Evolutionary conservation across 2,113 vertebrate genomes (phyloP).

Genomic region (Eolophus roseicapilla): DNA sequence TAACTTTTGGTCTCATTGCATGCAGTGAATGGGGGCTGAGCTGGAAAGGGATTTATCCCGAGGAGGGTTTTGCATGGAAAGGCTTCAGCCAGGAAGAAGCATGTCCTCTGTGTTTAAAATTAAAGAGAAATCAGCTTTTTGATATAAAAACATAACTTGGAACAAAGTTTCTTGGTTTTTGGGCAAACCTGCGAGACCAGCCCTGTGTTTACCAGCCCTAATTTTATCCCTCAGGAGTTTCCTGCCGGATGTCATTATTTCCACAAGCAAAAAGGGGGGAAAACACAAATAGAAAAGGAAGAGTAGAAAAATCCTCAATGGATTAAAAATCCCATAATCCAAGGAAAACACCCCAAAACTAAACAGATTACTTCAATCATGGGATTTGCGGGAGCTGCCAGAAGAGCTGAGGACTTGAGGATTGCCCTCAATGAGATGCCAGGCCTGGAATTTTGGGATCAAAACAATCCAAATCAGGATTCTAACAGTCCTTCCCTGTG

Average conservation of each 20-base stretch:
- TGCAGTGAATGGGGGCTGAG: neutral
- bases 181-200: neutral
- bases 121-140: neutral
- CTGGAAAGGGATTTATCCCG: neutral
- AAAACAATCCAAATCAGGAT: neutral
- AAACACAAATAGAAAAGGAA: neutral
- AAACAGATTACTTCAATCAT: neutral
- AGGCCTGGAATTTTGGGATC: neutral
- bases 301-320: rapidly evolving
- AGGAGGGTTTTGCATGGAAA: neutral
- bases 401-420: neutral
- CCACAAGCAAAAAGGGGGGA: neutral
- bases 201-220: conserved; percentile 21
- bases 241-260: neutral
- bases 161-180: neutral
- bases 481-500: neutral
- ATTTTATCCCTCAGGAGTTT: conserved; percentile 32
- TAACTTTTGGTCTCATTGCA: rapidly evolving
- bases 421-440: rapidly evolving
- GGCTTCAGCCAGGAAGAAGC: neutral
- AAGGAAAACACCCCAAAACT: neutral
- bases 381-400: neutral
- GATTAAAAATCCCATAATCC: neutral
- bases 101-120: neutral
- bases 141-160: neutral